Evolutionary conservation across 1,140 invertebrate species (phyloP).

Genomic region (Bathynomus jamesi): DNA sequence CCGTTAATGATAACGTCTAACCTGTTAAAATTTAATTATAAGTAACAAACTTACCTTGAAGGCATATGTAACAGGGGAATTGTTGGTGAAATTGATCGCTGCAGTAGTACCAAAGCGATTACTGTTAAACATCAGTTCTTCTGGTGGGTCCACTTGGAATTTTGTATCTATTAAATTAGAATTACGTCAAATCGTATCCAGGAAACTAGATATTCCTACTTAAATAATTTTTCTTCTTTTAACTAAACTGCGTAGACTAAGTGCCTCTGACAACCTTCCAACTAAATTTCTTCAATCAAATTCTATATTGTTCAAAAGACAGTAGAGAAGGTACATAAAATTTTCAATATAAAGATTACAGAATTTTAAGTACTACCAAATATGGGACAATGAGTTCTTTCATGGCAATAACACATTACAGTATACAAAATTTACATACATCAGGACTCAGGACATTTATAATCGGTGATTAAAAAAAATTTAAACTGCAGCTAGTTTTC

Average conservation of each 20-base stretch:
- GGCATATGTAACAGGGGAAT: conserved; percentile 55
- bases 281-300: not conserved
- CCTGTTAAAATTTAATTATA: not conserved
- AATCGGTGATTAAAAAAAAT: too few relatives aligned
- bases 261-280: not conserved
- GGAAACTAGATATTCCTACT: not conserved
- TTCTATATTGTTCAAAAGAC: not conserved
- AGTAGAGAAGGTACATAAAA: not conserved
- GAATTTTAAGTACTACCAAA: too few relatives aligned
- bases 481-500: too few relatives aligned
- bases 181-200: not conserved
- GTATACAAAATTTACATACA: too few relatives aligned
- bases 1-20: not conserved
- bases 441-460: too few relatives aligned
- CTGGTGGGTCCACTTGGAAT: conserved; percentile 47
- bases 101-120: conserved; percentile 56
- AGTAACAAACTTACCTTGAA: conserved; percentile 56
- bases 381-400: too few relatives aligned
- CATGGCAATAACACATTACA: too few relatives aligned
- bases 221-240: not conserved
- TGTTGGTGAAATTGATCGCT: conserved; percentile 59
- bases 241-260: not conserved
- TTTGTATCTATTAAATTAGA: conserved; percentile 19
- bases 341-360: not conserved
- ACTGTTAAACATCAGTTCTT: conserved; percentile 55